These are phyloP conservation scores for Eubasilissa splendida DNA, from an alignment of 2,888 invertebrate genomes.

Conservation along the genomic window DNA sequence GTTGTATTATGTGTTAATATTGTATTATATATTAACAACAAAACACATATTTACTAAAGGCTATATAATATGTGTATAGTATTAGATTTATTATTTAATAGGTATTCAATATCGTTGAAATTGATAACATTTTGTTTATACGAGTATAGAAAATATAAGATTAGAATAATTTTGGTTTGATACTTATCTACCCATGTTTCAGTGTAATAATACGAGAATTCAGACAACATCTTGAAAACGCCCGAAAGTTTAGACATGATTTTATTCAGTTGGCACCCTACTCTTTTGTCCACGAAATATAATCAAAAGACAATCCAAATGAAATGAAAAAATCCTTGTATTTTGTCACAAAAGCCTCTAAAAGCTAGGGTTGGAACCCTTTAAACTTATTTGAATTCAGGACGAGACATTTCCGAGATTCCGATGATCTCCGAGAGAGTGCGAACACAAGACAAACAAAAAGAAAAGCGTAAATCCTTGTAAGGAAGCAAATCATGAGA, in stretches of 20 bases:
- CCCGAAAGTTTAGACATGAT: neutral
- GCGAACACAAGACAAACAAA: neutral
- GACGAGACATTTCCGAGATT: neutral
- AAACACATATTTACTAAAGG: too few species aligned
- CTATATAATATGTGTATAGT: too few species aligned
- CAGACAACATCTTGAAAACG: neutral
- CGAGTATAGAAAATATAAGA: too few species aligned
- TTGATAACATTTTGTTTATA: too few species aligned
- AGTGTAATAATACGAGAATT: neutral
- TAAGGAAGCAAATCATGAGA: neutral
- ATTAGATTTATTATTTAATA: too few species aligned
- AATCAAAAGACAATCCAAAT: constrained; percentile 23
- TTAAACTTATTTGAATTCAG: constrained; percentile 12
- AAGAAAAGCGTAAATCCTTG: neutral
- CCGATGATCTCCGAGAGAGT: constrained; percentile 2
- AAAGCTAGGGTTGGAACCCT: neutral
- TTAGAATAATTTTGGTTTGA: too few species aligned
- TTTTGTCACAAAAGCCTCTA: constrained; percentile 7
- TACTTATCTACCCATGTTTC: too few species aligned
- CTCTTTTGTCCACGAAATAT: constrained; percentile 6
- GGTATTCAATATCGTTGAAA: too few species aligned
- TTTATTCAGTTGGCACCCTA: neutral
- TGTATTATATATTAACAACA: too few species aligned
- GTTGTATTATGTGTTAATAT: too few species aligned
- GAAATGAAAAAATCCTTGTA: constrained; percentile 1